Evolutionary conservation across 1,140 invertebrate species (phyloP).

Genomic region (Hyles euphorbiae): DNA sequence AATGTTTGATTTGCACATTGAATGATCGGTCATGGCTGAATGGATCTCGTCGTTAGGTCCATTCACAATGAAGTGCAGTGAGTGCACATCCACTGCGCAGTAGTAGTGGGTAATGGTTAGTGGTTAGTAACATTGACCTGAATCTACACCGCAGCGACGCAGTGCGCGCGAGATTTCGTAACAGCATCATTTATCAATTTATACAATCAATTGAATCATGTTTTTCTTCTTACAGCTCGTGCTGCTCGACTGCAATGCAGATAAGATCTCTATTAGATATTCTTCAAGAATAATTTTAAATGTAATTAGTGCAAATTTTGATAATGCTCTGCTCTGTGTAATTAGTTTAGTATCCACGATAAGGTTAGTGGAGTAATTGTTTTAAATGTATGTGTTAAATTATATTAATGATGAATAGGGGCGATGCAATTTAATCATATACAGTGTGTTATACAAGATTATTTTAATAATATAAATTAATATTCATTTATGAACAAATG

Average conservation of each 20-base stretch:
- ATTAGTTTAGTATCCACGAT: constrained; percentile 24
- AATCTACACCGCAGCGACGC: constrained; percentile 9
- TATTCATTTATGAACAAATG: too few relatives aligned
- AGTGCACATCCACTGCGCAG: too few relatives aligned
- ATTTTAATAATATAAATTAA: not conserved
- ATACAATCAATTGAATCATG: constrained; percentile 7
- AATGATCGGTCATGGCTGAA: too few relatives aligned
- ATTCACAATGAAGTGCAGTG: too few relatives aligned
- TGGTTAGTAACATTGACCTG: constrained; percentile 14
- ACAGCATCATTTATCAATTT: constrained; percentile 24
- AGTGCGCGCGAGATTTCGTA: constrained; percentile 17
- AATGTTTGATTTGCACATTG: too few relatives aligned
- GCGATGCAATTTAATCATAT: not conserved
- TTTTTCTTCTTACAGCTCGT: constrained; percentile 32
- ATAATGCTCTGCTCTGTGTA: constrained; percentile 36
- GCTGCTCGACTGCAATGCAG: constrained; percentile 41
- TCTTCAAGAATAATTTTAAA: constrained; percentile 45
- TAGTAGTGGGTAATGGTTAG: too few relatives aligned
- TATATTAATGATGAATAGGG: not conserved
- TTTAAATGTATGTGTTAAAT: constrained; percentile 20
- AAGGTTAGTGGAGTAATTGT: constrained; percentile 19
- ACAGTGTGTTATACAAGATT: not conserved
- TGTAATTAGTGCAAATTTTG: constrained; percentile 49
- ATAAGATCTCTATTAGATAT: constrained; percentile 61
- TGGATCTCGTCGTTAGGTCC: too few relatives aligned